Conservation (phyloP, 2,888 invertebrate species). For the Acanthoscelides obtectus region DNA sequence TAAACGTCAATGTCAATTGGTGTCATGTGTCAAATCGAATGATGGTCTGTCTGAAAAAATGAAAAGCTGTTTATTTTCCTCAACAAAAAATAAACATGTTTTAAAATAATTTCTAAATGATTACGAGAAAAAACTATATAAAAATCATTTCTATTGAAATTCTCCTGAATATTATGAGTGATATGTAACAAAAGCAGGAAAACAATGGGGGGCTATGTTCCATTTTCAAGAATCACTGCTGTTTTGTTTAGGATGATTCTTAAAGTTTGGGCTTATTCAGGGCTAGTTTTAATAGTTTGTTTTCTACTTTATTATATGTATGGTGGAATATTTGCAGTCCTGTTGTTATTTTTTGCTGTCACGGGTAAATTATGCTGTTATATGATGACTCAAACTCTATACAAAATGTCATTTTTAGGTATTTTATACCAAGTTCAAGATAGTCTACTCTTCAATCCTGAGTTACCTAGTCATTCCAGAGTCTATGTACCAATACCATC, state of each 20-base stretch:
- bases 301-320: constrained; percentile 79
- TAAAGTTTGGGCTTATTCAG: constrained; percentile 75
- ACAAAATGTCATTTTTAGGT: constrained; percentile 50
- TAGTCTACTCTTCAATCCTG: constrained; percentile 81
- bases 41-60: too few species aligned
- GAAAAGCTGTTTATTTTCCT: too few species aligned
- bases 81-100: too few species aligned
- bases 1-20: too few species aligned
- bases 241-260: constrained; percentile 54
- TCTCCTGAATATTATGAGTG: neutral
- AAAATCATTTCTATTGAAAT: neutral
- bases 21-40: too few species aligned
- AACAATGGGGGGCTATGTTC: constrained; percentile 44
- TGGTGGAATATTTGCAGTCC: constrained; percentile 69
- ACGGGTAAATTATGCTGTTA: constrained; percentile 54
- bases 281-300: constrained; percentile 67
- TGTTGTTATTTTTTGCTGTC: constrained; percentile 64
- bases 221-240: constrained; percentile 44
- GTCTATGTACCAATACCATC: constrained; percentile 84
- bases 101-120: neutral
- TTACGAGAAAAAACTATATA: neutral
- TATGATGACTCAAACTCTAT: neutral
- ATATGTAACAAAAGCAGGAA: neutral
- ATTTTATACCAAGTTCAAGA: constrained; percentile 84
- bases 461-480: constrained; percentile 83